Evolutionary conservation across 2,113 vertebrate species (phyloP).

Genomic region (Manacus vitellinus): DNA sequence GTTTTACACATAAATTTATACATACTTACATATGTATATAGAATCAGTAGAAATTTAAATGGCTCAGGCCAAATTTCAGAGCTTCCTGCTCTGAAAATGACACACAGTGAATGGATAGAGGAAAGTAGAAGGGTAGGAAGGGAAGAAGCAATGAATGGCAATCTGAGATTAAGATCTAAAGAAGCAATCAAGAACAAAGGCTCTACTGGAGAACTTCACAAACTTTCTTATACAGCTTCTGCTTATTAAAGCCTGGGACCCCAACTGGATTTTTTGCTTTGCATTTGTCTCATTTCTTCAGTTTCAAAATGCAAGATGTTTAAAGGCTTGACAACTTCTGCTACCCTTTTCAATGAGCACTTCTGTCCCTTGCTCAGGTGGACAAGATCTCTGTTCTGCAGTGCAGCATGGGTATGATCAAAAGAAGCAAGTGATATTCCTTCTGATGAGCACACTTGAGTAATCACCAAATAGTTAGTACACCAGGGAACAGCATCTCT

Average conservation of each 20-base stretch:
- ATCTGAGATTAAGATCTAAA: background rate
- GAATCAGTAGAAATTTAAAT: background rate
- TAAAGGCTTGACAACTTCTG: background rate
- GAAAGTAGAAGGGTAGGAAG: background rate
- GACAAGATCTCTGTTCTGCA: background rate
- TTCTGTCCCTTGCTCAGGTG: background rate
- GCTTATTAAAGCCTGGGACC: background rate
- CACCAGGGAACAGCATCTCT: background rate
- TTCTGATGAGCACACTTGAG: accelerated
- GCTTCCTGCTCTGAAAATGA: background rate
- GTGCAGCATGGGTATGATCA: background rate
- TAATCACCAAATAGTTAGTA: background rate
- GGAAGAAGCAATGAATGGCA: background rate
- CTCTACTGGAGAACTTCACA: background rate
- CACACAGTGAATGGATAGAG: background rate
- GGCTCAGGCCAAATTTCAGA: background rate
- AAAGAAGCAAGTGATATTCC: background rate
- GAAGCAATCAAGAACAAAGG: background rate
- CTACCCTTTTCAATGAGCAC: background rate
- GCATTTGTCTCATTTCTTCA: background rate
- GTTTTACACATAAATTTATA: background rate
- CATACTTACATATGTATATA: background rate
- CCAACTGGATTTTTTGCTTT: background rate
- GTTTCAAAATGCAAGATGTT: background rate
- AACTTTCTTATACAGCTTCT: background rate